Conservation (phyloP, 2,888 invertebrate genomes). For the Apotomis capreana region DNA sequence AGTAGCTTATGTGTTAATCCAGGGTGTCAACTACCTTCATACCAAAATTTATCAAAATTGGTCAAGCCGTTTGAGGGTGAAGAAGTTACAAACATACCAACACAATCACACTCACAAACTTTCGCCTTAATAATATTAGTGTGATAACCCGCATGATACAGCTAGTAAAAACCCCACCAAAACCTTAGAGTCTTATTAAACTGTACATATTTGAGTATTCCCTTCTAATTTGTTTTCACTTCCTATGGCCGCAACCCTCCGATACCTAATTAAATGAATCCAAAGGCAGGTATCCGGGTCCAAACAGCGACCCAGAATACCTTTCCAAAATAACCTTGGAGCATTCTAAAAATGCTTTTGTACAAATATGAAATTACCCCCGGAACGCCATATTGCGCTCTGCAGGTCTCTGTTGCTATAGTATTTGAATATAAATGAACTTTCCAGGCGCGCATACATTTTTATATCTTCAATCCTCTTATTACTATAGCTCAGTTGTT, state of each 20-base stretch:
- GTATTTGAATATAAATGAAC: slow-evolving; percentile 53
- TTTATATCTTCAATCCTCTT: slow-evolving; percentile 40
- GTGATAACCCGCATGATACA: too few relatives aligned
- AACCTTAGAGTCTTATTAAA: neutral
- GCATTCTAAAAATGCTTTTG: slow-evolving; percentile 41
- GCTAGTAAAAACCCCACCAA: too few relatives aligned
- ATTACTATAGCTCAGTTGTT: slow-evolving; percentile 41
- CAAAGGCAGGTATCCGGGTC: slow-evolving; percentile 2
- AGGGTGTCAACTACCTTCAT: too few relatives aligned
- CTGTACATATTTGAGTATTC: neutral
- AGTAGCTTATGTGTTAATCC: too few relatives aligned
- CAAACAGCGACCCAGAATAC: slow-evolving; percentile 14
- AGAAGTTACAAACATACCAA: too few relatives aligned
- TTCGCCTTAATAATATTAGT: too few relatives aligned
- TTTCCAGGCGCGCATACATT: slow-evolving; percentile 42
- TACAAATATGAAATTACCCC: slow-evolving; percentile 42
- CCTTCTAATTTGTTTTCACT: neutral
- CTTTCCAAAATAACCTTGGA: slow-evolving; percentile 25
- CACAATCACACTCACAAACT: too few relatives aligned
- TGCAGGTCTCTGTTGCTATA: slow-evolving; percentile 40
- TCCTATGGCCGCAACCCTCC: neutral
- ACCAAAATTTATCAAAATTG: too few relatives aligned
- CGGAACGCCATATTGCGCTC: slow-evolving; percentile 38
- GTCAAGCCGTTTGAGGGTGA: too few relatives aligned
- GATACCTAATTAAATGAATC: slow-evolving; percentile 19